Base-by-base conservation (phyloP, 1,140 invertebrate species). In the Drosophila repleta region DNA sequence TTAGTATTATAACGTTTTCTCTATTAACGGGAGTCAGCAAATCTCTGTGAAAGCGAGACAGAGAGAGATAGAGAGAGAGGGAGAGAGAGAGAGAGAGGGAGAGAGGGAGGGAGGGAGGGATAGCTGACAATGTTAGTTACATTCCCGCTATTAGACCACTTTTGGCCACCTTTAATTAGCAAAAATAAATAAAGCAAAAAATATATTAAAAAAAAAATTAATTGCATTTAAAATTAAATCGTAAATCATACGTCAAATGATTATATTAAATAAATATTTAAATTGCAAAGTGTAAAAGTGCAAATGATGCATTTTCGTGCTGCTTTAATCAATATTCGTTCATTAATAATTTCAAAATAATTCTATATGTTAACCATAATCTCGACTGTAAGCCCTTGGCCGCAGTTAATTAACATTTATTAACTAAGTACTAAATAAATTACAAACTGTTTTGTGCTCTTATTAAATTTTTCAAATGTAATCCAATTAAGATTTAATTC, bases 1-100 rank as follows among this genome's bases (percentile, higher is more conserved):
- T 49, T 53, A 57, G 41, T 57, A 57, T 66, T 57, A 66, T 49
- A 49, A 56, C 18, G 20, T 53, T 56, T 37, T 63, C 26, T 32
- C 5, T n/a, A 41, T 32, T 2, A 13, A 37, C 6, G 21, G 4
- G 24, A 53, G 26, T 3, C 35, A 41, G 32, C 15, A 45, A 18
- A 45, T n/a, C 21, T n/a, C 8, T 17, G 13, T n/a, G 6, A 48
- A 1, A 13, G 6, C n/a, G 46, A 26, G 3, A 24, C 3, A 24
- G 21, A n/a, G 15, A 4, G 4, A 17, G n/a, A 17, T 2, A 11
- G 3, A 17, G 3, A 17, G n/a, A 49, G 13, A 8, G 13, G 2
- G 13, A 6, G 24, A 17, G 13, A 20, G 6, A 18, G 21, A 45
- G 6, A 21, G 17, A 18, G 43, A 18, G 17, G 20, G 45, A 13